Conservation (phyloP, 2,113 vertebrate genomes). For the Corythaixoides concolor region DNA sequence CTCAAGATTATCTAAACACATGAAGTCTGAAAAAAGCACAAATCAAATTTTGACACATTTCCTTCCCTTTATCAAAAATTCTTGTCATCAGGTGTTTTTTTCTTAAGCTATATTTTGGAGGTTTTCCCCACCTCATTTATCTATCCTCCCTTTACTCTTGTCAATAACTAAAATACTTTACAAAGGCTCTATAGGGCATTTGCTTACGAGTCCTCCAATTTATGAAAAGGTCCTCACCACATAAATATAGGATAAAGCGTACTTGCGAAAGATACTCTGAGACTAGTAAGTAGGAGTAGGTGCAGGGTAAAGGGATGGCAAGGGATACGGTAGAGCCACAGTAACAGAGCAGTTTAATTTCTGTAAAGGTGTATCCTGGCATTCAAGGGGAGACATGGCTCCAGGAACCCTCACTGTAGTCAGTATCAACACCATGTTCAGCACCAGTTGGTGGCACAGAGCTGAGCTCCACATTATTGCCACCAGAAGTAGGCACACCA, state of each 20-base stretch:
- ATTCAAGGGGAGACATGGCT: neutral
- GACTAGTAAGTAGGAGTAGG: neutral
- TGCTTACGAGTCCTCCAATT: neutral
- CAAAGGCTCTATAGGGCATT: neutral
- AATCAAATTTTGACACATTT: neutral
- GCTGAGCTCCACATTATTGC: neutral
- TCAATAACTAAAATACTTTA: neutral
- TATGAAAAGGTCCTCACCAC: neutral
- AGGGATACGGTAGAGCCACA: neutral
- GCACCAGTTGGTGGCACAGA: neutral
- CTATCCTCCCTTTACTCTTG: neutral
- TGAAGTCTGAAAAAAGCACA: neutral
- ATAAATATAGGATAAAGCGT: neutral
- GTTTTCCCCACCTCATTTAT: neutral
- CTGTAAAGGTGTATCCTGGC: neutral
- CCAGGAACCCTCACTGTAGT: neutral
- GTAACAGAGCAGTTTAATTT: neutral
- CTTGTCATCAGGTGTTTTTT: fast-evolving
- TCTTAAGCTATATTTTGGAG: neutral
- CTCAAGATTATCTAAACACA: neutral
- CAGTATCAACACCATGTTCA: fast-evolving
- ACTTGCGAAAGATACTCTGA: neutral
- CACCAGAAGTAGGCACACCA: neutral
- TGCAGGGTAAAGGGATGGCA: neutral
- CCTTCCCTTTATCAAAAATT: neutral